A percentile compares a stretch with the other conserved stretches of the same genome.
Conservation (phyloP, 35 echinoderm and acorn worm species). For the Lytechinus variegatus region DNA sequence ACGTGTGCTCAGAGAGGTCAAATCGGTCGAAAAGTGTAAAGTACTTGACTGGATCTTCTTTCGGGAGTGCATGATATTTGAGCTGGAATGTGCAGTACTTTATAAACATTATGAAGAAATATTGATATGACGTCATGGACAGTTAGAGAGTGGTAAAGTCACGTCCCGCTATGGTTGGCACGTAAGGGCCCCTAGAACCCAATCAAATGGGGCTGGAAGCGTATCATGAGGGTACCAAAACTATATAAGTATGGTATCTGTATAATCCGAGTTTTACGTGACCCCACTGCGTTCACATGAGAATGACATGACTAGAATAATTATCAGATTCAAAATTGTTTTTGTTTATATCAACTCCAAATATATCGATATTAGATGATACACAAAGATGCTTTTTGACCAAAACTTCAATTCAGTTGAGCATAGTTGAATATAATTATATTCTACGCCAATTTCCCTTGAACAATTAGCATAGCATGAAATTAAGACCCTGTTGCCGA, state of each 20-base stretch:
- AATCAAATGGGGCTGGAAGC: background rate
- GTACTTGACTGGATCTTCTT: background rate
- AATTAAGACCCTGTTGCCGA: too few species aligned
- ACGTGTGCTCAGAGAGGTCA: background rate
- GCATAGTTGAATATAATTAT: too few species aligned
- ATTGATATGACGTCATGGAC: background rate
- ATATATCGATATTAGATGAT: too few species aligned
- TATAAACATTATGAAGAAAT: background rate
- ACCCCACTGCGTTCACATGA: background rate
- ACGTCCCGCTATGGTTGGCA: background rate
- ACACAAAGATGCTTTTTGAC: too few species aligned
- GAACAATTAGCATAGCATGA: too few species aligned
- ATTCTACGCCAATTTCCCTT: too few species aligned
- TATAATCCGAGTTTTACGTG: background rate
- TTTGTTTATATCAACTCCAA: background rate
- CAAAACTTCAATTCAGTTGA: too few species aligned
- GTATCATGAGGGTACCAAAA: background rate
- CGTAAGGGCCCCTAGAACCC: background rate
- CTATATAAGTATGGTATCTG: background rate
- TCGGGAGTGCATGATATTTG: background rate
- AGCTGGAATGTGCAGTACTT: background rate
- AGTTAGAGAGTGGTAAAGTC: background rate
- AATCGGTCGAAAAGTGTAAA: background rate
- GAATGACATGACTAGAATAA: background rate
- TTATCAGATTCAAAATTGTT: background rate